Percentiles rank a stretch among this genome's conserved stretches.
These are phyloP conservation scores for Chrysina gloriosa DNA, from an alignment of 2,888 invertebrate genomes.

Conservation along the genomic window DNA sequence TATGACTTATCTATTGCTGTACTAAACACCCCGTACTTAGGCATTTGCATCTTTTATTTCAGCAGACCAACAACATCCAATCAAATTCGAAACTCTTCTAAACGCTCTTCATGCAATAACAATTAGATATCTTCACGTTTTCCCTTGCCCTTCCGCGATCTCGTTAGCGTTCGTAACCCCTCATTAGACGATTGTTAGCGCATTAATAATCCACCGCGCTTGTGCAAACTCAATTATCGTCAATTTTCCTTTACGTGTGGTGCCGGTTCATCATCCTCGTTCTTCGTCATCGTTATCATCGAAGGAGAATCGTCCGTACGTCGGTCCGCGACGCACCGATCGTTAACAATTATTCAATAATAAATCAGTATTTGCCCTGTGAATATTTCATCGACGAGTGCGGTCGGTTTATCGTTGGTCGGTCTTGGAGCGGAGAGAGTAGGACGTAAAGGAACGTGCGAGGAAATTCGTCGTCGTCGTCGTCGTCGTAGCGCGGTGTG, in stretches of 20 bases:
- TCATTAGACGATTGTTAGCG: conserved; percentile 39
- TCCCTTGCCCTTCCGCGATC: not conserved
- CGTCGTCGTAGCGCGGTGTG: not conserved
- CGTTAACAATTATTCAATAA: conserved; percentile 63
- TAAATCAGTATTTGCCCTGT: conserved; percentile 62
- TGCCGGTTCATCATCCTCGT: conserved; percentile 52
- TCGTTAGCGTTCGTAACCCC: conserved; percentile 34
- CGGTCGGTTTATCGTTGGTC: conserved; percentile 45
- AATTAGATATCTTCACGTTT: not conserved
- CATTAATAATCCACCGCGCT: conserved; percentile 51
- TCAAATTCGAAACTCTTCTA: no score
- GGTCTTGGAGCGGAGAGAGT: no score
- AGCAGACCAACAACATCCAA: no score
- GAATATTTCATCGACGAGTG: conserved; percentile 56
- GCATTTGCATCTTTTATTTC: no score
- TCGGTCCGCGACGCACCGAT: conserved; percentile 53
- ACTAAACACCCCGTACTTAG: no score
- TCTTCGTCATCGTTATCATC: conserved; percentile 19
- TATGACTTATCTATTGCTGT: no score
- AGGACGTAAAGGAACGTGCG: conserved; percentile 16
- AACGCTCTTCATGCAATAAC: no score
- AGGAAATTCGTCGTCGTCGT: conserved; percentile 31
- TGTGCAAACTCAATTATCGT: conserved; percentile 62
- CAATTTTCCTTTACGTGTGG: conserved; percentile 59
- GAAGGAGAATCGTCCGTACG: conserved; percentile 52